Evolutionary conservation across 2,888 invertebrate genomes (phyloP).

Genomic region (Lordiphosa andalusiaca): DNA sequence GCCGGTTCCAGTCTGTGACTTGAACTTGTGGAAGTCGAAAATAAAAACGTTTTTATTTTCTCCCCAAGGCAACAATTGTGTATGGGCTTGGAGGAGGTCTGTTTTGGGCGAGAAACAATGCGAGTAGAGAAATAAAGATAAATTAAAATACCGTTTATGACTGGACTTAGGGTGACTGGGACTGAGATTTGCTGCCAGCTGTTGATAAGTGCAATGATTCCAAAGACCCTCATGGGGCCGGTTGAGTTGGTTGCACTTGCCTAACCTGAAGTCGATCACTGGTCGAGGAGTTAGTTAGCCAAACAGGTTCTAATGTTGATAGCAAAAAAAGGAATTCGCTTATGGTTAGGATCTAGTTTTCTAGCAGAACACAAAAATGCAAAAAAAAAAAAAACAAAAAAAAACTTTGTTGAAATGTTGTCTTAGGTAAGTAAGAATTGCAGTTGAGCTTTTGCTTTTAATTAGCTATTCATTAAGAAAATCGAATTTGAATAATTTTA

Average conservation of each 20-base stretch:
- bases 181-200: conserved; percentile 1
- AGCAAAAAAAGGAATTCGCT: conserved; percentile 8
- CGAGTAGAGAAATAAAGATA: conserved; percentile 12
- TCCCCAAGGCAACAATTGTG: conserved; percentile 2
- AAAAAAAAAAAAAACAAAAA: no score
- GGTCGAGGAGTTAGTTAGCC: conserved; percentile 8
- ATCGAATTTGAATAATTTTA: no score
- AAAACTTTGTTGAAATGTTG: no score
- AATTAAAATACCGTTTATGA: conserved; percentile 42
- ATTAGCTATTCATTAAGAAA: no score
- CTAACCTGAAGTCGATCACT: conserved; percentile 15
- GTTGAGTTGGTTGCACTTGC: background rate
- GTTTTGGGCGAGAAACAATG: conserved; percentile 6
- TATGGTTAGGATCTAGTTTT: conserved; percentile 2
- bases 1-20: conserved; percentile 13
- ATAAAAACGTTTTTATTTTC: background rate
- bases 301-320: conserved; percentile 48
- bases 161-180: conserved; percentile 13
- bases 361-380: background rate
- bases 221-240: background rate
- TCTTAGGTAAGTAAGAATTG: no score
- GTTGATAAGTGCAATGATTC: background rate
- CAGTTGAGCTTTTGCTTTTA: no score
- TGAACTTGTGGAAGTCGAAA: conserved; percentile 5
- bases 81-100: conserved; percentile 2